These are phyloP conservation scores for Pelecanoides urinatrix DNA, from an alignment of 2,113 vertebrate genomes.

Conservation along the genomic window DNA sequence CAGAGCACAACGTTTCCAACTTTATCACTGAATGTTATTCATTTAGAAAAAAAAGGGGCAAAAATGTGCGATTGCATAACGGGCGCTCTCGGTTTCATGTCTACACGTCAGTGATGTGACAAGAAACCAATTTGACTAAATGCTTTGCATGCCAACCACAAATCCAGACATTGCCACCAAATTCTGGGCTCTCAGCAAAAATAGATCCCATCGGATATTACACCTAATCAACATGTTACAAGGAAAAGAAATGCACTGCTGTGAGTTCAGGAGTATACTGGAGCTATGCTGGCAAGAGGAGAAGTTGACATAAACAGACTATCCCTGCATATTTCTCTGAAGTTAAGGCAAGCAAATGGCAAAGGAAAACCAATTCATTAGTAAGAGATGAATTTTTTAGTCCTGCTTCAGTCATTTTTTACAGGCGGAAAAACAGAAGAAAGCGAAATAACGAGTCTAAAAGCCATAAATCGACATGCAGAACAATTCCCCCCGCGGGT, in stretches of 20 bases:
- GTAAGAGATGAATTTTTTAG: not conserved
- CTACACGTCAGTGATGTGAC: not conserved
- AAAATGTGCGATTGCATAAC: not conserved
- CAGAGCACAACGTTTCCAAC: not conserved
- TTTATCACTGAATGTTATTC: not conserved
- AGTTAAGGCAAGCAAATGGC: not conserved
- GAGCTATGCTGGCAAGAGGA: not conserved
- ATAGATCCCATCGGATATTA: not conserved
- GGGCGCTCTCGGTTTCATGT: not conserved
- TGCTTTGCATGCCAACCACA: not conserved
- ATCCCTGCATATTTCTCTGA: not conserved
- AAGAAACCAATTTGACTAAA: not conserved
- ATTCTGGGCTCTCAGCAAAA: not conserved
- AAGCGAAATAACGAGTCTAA: not conserved
- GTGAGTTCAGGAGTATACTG: not conserved
- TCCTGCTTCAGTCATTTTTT: not conserved
- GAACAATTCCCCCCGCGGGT: rapidly evolving
- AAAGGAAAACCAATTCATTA: not conserved
- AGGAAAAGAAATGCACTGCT: not conserved
- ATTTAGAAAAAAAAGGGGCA: not conserved
- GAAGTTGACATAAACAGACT: not conserved
- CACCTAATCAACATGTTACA: not conserved
- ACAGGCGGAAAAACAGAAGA: not conserved
- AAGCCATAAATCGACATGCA: not conserved
- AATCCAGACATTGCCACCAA: not conserved